Evolutionary conservation across 2,113 vertebrate genomes (phyloP), one percentile per base, ranked within the genome.

Genomic region (Dicentrarchus labrax): DNA sequence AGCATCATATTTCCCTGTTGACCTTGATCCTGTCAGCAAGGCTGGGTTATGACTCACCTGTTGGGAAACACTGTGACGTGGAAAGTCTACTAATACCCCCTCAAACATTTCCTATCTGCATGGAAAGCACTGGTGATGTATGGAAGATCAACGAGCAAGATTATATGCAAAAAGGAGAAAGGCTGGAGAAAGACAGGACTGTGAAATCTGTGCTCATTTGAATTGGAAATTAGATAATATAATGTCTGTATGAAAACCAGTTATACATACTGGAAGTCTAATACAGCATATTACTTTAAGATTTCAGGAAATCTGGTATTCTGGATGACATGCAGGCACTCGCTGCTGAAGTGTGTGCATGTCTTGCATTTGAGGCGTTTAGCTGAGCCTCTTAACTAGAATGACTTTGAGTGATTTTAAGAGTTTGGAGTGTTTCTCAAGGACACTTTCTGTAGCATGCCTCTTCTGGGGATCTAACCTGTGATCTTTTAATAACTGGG

Each of bases 401-500:
- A 24, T 50, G 48, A 71, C 47, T 45, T 21, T 60, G n/a, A 64
- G 41, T 59, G 68, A 50, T 78, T 70, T 45, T 62, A 51, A 54
- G 56, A 43, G 53, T 43, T 79, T 59, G 4, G 6, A 83, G 82
- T 61, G 73, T 57, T 85, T 76, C 62, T 88, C 72, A 80, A 64
- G 80, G 83, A 68, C 68, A 54, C 76, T 56, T 36, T 5, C 12
- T n/a, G 39, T 21, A 5, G 22, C 6, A 1, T 10, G 64, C 36
- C 50, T 45, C 65, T 53, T 51, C 39, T 51, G 60, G 39, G 51
- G 68, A 61, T 79, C 57, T 69, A 82, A 88, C 82, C 84, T 64
- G 50, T 67, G 83, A 81, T 80, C 72, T 82, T 80, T 73, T 84
- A 76, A 80, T 83, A 85, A 81, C 83, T 4, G 80, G 62, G 69